Evolutionary conservation across 1,140 invertebrate genomes (phyloP).

Genomic region (Drosophila bocqueti): DNA sequence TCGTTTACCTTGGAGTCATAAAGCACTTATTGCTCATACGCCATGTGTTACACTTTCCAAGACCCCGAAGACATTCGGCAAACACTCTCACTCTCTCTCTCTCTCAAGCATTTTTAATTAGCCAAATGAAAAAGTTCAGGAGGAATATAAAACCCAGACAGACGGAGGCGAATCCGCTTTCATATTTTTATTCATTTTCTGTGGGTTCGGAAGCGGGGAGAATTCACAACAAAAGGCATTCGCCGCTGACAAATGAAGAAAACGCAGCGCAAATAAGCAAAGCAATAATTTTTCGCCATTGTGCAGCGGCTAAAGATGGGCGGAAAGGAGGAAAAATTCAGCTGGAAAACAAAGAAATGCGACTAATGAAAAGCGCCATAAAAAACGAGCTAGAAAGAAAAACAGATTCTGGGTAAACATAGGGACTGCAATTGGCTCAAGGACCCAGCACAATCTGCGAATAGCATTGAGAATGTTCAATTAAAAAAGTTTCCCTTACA

Average conservation of each 20-base stretch:
- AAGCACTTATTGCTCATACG: constrained; percentile 73
- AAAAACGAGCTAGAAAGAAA: constrained; percentile 17
- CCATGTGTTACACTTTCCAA: constrained; percentile 69
- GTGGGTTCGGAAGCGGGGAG: constrained; percentile 18
- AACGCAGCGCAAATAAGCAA: constrained; percentile 72
- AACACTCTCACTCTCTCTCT: constrained; percentile 39
- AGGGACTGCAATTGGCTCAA: constrained; percentile 52
- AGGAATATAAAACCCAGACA: constrained; percentile 57
- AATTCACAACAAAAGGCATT: constrained; percentile 30
- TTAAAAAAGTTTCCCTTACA: constrained; percentile 61
- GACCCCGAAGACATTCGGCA: constrained; percentile 66
- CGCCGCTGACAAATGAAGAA: constrained; percentile 67
- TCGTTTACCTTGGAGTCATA: constrained; percentile 67
- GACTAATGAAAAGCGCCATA: constrained; percentile 55
- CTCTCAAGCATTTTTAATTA: constrained; percentile 75
- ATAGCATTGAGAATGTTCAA: constrained; percentile 63
- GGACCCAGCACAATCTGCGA: not conserved
- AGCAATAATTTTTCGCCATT: constrained; percentile 75
- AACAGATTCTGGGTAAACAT: constrained; percentile 64
- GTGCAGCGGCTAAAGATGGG: constrained; percentile 30
- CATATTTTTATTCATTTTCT: constrained; percentile 47
- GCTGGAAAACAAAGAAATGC: constrained; percentile 64
- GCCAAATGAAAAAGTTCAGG: constrained; percentile 81
- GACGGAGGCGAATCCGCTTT: constrained; percentile 34
- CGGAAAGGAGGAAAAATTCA: not conserved